Evolutionary conservation across 1,140 invertebrate genomes (phyloP).

Genomic region (Drosophila asahinai): DNA sequence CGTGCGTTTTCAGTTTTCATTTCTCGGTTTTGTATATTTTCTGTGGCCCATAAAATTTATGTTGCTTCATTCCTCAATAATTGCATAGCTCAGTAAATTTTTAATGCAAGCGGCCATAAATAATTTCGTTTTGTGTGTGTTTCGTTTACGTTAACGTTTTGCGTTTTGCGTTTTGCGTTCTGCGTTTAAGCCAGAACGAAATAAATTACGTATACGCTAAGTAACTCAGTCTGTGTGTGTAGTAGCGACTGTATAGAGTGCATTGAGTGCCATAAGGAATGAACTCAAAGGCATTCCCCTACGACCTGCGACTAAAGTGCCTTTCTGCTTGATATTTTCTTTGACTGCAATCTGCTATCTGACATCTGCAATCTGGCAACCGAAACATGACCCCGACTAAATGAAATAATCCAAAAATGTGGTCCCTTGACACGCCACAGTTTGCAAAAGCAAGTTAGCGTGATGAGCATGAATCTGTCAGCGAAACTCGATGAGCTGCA

Average conservation of each 20-base stretch:
- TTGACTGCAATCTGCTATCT: conserved; percentile 52
- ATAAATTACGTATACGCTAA: conserved; percentile 81
- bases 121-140: conserved; percentile 75
- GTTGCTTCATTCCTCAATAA: conserved; percentile 82
- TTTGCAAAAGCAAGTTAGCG: conserved; percentile 97
- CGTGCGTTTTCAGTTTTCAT: conserved; percentile 48
- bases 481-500: conserved; percentile 96
- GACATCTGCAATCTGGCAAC: conserved; percentile 10
- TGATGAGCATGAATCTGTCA: conserved; percentile 97
- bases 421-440: conserved; percentile 85
- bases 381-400: conserved; percentile 5
- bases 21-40: conserved; percentile 28
- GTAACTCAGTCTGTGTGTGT: conserved; percentile 52
- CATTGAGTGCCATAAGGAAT: conserved; percentile 41
- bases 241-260: conserved; percentile 30
- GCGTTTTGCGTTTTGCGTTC: conserved; percentile 23
- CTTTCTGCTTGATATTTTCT: conserved; percentile 77
- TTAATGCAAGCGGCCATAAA: conserved; percentile 84
- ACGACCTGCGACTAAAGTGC: conserved; percentile 72
- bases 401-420: conserved; percentile 20
- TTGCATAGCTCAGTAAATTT: conserved; percentile 83
- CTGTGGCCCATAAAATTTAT: conserved; percentile 78
- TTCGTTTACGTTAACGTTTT: conserved; percentile 43
- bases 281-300: conserved; percentile 55
- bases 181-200: conserved; percentile 54